Conservation (phyloP, 1,140 invertebrate genomes). For the Onthophagus taurus region DNA sequence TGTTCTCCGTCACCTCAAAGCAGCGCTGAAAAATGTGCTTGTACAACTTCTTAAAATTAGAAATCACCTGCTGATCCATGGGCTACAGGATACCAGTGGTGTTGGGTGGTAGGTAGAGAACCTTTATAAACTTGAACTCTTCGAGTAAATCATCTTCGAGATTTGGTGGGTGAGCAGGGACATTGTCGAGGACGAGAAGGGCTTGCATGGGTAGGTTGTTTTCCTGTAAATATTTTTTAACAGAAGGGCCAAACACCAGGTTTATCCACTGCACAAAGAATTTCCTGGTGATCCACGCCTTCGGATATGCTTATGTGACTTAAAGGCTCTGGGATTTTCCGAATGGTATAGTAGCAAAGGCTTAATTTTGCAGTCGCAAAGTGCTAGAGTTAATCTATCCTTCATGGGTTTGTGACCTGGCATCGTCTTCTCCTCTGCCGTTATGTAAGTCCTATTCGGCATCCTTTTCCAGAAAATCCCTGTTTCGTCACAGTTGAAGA, state of each 20-base stretch:
- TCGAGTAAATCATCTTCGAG: slow-evolving; percentile 25
- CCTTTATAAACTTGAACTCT: slow-evolving; percentile 26
- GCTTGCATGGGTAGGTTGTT: slow-evolving; percentile 28
- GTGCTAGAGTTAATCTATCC: no score
- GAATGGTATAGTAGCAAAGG: slow-evolving; percentile 39
- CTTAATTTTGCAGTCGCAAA: slow-evolving; percentile 39
- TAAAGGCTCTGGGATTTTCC: slow-evolving; percentile 36
- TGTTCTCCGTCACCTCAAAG: slow-evolving; percentile 22
- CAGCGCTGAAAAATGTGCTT: slow-evolving; percentile 50
- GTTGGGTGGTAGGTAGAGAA: slow-evolving; percentile 17
- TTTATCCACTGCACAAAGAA: slow-evolving; percentile 31
- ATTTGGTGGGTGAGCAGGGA: slow-evolving; percentile 28
- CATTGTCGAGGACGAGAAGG: slow-evolving; percentile 32
- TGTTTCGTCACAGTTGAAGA: slow-evolving; percentile 40
- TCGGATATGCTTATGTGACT: slow-evolving; percentile 32
- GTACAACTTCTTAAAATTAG: slow-evolving; percentile 25
- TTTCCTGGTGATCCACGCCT: slow-evolving; percentile 34
- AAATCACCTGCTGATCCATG: slow-evolving; percentile 37
- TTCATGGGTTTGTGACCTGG: no score
- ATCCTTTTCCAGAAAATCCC: slow-evolving; percentile 37
- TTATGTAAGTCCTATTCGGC: slow-evolving; percentile 31
- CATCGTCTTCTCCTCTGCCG: slow-evolving; percentile 32
- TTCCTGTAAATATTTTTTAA: slow-evolving; percentile 32
- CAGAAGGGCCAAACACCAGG: slow-evolving; percentile 28
- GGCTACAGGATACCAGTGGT: slow-evolving; percentile 31